Evolutionary conservation across 2,113 vertebrate genomes (phyloP).

Genomic region (Eulemur macaco): DNA sequence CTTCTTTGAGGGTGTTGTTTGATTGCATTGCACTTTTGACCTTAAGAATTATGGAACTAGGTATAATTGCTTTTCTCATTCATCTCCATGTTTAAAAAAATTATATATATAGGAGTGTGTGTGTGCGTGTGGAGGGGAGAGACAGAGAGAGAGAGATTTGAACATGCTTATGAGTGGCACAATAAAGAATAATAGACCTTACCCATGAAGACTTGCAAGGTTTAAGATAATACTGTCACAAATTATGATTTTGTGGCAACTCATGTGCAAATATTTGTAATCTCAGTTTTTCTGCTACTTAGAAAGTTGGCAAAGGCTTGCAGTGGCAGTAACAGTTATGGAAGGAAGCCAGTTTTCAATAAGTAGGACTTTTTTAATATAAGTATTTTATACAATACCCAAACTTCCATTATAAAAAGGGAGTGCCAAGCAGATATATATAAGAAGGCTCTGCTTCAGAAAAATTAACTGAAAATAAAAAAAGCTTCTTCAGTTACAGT

Average conservation of each 20-base stretch:
- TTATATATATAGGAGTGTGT: not conserved
- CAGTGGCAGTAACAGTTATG: not conserved
- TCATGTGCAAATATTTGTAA: conserved; percentile 1
- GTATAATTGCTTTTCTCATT: conserved; percentile 1
- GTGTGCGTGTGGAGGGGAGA: not conserved
- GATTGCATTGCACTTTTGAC: not conserved
- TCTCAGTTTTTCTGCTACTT: not conserved
- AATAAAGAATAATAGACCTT: not conserved
- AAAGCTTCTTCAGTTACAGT: not conserved
- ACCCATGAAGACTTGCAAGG: not conserved
- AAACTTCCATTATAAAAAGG: not conserved
- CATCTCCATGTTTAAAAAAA: not conserved
- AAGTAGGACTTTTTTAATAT: not conserved
- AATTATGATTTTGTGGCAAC: not conserved
- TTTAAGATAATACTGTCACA: not conserved
- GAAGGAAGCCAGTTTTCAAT: not conserved
- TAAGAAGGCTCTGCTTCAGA: not conserved
- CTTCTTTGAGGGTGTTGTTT: not conserved
- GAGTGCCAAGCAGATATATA: not conserved
- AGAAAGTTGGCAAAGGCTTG: not conserved
- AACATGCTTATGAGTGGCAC: not conserved
- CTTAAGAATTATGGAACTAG: not conserved
- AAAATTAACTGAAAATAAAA: not conserved
- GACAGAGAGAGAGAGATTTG: not conserved
- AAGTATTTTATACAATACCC: not conserved